A percentile compares a stretch with the other conserved stretches of the same genome.
phyloP scores from a whole-genome alignment of 2,888 invertebrate species.

The Vanessa cardui region DNA sequence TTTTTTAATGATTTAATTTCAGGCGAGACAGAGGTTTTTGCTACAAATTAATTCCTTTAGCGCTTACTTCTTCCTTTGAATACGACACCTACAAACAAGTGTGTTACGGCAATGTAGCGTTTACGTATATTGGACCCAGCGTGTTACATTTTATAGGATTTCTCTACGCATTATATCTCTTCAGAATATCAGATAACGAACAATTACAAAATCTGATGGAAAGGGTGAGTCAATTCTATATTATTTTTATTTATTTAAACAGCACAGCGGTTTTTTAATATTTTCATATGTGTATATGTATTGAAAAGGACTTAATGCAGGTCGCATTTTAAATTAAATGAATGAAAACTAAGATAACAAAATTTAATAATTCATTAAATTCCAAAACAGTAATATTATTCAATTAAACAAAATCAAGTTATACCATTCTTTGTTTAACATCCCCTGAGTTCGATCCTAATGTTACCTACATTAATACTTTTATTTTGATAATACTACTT shows the following conservation, averaged over 20 bases:
- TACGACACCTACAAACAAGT: slow-evolving; percentile 82
- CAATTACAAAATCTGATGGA: slow-evolving; percentile 93
- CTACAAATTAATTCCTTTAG: slow-evolving; percentile 79
- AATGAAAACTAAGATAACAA: no score
- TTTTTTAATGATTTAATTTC: slow-evolving; percentile 49
- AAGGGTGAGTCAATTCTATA: slow-evolving; percentile 77
- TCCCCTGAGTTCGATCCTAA: no score
- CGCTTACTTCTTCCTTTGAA: slow-evolving; percentile 67
- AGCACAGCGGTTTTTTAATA: no score
- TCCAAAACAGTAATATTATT: no score
- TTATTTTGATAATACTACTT: no score
- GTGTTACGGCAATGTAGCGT: slow-evolving; percentile 87
- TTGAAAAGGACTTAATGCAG: no score
- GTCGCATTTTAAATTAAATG: no score
- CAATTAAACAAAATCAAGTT: no score
- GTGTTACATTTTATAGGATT: slow-evolving; percentile 88
- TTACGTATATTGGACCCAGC: slow-evolving; percentile 89
- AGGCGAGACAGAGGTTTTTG: slow-evolving; percentile 89
- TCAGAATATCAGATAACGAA: slow-evolving; percentile 90
- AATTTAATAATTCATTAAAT: no score
- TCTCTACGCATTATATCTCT: slow-evolving; percentile 87
- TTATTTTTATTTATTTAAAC: neutral
- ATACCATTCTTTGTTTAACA: no score
- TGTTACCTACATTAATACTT: no score
- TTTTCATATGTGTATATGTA: no score